Evolutionary conservation across 2,113 vertebrate genomes (phyloP), one percentile per base, ranked within the genome.

Genomic region (Anser brachyrhynchus): DNA sequence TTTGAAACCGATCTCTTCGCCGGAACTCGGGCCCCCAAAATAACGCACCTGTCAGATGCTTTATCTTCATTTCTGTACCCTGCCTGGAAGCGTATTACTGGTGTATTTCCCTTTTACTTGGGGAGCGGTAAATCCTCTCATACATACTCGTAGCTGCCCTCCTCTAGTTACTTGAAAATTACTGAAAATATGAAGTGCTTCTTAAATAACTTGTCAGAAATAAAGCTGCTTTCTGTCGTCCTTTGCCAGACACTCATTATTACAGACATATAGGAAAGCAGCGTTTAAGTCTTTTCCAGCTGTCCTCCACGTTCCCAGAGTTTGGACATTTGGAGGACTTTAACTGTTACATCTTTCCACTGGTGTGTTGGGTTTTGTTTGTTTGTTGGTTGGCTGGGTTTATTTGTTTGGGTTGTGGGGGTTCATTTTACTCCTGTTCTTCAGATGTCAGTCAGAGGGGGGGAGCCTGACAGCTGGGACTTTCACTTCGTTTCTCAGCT

Each of bases 151-250:
- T 17, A 72, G 49, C 44, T 66, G 87, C 66, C 91, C 71, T 79
- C 73, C 57, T 58, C 90, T 23, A 6, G 10, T 31, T 89, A 85
- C 29, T 52, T 49, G n/a, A 82, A 76, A 87, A 91, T 31, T 12
- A 65, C 70, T 33, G 33, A 89, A 92, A 65, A 85, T 87, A 95
- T 58, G 43, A 84, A 85, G 81, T 87, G 96, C 11, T 75, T 79
- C 77, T 66, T 79, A 79, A 87, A 89, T 2, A 69, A 54, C 58
- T 76, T 74, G 54, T 95, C 96, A 93, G 87, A 91, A 95, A 59
- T 28, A 18, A 41, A 82, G 43, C 84, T 87, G 66, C 62, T 65
- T 79, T 87, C 87, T 92, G 67, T 64, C 43, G 39, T 73, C 44
- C 77, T 41, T 9, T 70, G 77, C 89, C 95, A 96, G 81, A 44